Evolutionary conservation across 2,797 vertebrate species (phyloP), one percentile per base, ranked within the genome.

Genomic region (Hemibagrus guttatus): DNA sequence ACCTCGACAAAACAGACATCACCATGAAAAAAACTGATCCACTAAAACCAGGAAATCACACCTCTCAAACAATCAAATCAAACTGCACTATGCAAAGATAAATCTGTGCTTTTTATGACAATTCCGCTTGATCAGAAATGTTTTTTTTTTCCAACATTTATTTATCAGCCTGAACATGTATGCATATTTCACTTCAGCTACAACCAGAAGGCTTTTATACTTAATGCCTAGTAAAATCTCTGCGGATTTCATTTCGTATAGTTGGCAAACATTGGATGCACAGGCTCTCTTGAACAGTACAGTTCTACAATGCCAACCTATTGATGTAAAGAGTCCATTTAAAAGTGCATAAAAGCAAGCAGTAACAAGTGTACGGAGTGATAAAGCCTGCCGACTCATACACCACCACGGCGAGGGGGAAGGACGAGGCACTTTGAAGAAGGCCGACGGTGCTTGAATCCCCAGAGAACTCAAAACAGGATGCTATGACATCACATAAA

Each of bases 261-360:
- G 23, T 85, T 16, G 58, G 52, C 46, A 76, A 84, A 61, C 59
- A 86, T 17, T 17, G 72, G 58, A 81, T 46, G 28, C 61, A 75
- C 31, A 81, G 68, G 61, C 84, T 46, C 49, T 76, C 21, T 83
- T 35, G 11, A 71, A 54, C 54, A 71, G 42, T 69, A 66, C 12
- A 66, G 63, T 64, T 59, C 83, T 81, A 81, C 81, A 59, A 74
- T 52, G 26, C 63, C 78, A 64, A 86, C 75, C 72, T 69, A 93
- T 85, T 91, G 93, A 94, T 87, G 89, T 86, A 92, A 87, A 31
- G 4, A 92, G 95, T 93, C 93, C 93, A 92, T 93, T 85, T 95
- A 92, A 94, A 92, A 92, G 92, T 93, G 93, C 94, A 93, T 94
- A 90, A 95, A 95, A 94, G 91, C 93, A 88, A 92, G 87, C 90